Percentiles rank a stretch among this genome's conserved stretches.
These are phyloP conservation scores for Hydropotes inermis DNA, from an alignment of 2,113 vertebrate genomes.

Conservation along the genomic window DNA sequence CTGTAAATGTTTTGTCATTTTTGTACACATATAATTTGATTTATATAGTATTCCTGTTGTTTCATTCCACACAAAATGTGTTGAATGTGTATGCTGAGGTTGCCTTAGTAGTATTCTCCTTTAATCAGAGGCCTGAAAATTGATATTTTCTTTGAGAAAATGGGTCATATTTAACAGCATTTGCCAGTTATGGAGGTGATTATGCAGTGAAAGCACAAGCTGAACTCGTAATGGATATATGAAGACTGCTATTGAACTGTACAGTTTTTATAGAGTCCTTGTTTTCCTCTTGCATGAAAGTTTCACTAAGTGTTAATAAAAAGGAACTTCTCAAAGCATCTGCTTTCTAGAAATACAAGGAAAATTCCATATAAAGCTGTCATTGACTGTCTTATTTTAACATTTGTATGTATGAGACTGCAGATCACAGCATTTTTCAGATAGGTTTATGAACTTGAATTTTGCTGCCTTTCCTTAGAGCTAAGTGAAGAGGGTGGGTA, in stretches of 20 bases:
- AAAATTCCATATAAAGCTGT: conserved; percentile 19
- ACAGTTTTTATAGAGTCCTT: conserved; percentile 26
- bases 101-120: neutral
- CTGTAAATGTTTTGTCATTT: conserved; percentile 7
- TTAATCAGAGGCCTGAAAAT: neutral
- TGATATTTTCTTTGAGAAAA: conserved; percentile 30
- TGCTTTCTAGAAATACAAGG: neutral
- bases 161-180: neutral
- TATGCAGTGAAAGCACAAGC: neutral
- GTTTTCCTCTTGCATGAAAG: neutral
- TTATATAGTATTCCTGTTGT: neutral
- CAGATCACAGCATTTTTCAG: neutral
- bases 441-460: neutral
- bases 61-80: neutral
- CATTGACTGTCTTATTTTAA: neutral
- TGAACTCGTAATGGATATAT: neutral
- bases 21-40: neutral
- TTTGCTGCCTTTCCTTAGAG: neutral
- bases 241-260: neutral
- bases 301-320: neutral
- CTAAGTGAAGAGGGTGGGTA: neutral
- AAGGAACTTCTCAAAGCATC: conserved; percentile 5
- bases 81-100: neutral
- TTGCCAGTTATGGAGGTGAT: neutral
- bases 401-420: neutral